phyloP scores from a whole-genome alignment of 2,113 vertebrate genomes.

The Apeltes quadracus region DNA sequence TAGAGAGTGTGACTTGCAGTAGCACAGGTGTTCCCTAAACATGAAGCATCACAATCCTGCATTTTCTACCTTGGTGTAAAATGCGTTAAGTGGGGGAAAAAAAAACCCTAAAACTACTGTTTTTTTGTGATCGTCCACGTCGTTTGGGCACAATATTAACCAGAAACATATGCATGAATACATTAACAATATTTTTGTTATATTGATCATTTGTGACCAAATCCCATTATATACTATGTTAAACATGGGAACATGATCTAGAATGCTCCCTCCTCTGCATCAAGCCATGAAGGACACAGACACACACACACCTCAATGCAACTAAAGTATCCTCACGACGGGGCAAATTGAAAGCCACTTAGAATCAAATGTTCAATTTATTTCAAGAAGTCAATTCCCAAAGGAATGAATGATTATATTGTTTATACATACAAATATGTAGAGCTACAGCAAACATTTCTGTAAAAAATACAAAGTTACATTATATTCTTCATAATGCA shows the following conservation, averaged over 20 bases:
- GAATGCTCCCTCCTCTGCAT: background rate
- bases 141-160: background rate
- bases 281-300: background rate
- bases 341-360: conserved; percentile 22
- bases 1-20: no score
- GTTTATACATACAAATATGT: conserved; percentile 65
- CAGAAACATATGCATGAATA: background rate
- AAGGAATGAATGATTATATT: conserved; percentile 45
- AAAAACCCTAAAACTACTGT: no score
- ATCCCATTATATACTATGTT: background rate
- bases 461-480: conserved; percentile 72
- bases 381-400: conserved; percentile 48
- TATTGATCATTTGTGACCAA: background rate
- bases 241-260: background rate
- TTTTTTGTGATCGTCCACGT: no score
- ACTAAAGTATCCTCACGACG: background rate
- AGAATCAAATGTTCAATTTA: conserved; percentile 48
- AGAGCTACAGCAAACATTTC: conserved; percentile 63
- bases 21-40: no score
- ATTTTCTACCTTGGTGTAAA: no score
- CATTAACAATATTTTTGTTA: background rate
- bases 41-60: no score
- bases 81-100: no score
- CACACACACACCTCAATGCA: background rate
- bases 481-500: conserved; percentile 42